phyloP scores from a whole-genome alignment of 2,797 vertebrate genomes.

The Gymnothorax javanicus region DNA sequence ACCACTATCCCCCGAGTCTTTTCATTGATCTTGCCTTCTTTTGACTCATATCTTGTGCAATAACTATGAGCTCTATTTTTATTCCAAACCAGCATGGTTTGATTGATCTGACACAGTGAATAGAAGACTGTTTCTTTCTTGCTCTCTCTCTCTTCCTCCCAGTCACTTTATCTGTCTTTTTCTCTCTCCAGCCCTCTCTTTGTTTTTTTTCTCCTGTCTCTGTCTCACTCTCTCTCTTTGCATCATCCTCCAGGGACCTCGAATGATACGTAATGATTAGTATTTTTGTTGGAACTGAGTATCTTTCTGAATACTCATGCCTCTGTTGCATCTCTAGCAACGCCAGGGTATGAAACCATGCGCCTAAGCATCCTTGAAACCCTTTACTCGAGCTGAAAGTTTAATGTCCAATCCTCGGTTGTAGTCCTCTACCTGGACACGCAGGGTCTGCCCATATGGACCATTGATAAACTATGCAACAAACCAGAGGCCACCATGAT shows the following conservation, averaged over 20 bases:
- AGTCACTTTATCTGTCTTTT: background rate
- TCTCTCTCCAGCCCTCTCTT: background rate
- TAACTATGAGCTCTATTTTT: background rate
- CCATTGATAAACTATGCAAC: no score
- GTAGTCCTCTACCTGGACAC: background rate
- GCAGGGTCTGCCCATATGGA: background rate
- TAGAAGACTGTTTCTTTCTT: background rate
- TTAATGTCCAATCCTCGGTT: background rate
- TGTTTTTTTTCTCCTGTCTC: background rate
- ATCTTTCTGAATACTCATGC: background rate
- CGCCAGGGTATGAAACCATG: background rate
- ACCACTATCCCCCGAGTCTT: background rate
- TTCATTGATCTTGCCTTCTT: background rate
- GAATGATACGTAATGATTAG: background rate
- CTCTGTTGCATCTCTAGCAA: background rate
- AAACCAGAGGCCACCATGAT: no score
- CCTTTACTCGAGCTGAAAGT: background rate
- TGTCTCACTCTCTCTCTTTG: background rate
- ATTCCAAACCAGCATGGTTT: background rate
- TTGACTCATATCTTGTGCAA: background rate
- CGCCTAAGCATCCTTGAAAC: background rate
- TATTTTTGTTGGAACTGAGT: no score
- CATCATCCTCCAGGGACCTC: background rate
- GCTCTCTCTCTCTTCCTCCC: background rate
- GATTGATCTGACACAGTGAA: background rate